Evolutionary conservation across 2,797 vertebrate genomes (phyloP).

Genomic region (Potorous gilbertii): DNA sequence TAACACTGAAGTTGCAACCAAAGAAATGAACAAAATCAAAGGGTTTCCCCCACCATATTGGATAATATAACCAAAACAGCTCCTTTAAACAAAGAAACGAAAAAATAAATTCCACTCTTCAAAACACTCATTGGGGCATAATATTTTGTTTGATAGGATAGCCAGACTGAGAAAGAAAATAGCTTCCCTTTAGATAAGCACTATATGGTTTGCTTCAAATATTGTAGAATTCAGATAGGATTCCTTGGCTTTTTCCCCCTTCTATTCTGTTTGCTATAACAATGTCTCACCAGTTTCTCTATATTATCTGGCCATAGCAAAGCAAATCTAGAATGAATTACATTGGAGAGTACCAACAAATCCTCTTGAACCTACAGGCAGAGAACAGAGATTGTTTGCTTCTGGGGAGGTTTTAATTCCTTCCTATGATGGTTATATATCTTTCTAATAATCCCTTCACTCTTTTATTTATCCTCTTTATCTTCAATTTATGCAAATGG

Average conservation of each 20-base stretch:
- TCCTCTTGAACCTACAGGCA: not conserved
- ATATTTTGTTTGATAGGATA: not conserved
- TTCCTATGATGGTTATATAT: slow-evolving; percentile 1
- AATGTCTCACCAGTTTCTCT: not conserved
- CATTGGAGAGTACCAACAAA: no score
- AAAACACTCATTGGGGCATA: slow-evolving; percentile 24
- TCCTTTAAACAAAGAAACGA: slow-evolving; percentile 11
- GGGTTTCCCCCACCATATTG: not conserved
- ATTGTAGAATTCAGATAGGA: not conserved
- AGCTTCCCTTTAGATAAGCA: not conserved
- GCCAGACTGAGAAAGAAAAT: slow-evolving; percentile 27
- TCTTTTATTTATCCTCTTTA: not conserved
- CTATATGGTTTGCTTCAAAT: not conserved
- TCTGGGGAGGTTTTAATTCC: not conserved
- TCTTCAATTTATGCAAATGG: not conserved
- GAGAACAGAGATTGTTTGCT: not conserved
- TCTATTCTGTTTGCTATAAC: not conserved
- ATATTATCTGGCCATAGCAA: not conserved
- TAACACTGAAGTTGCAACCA: slow-evolving; percentile 15
- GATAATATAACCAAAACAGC: slow-evolving; percentile 3
- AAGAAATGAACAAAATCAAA: slow-evolving; percentile 16
- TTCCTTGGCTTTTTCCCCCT: not conserved
- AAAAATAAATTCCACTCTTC: not conserved
- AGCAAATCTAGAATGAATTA: not conserved
- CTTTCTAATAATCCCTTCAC: not conserved